Percentiles rank a stretch among this genome's conserved stretches.
Conservation (phyloP, 2,888 invertebrate species). For the Drosophila kokeensis region DNA sequence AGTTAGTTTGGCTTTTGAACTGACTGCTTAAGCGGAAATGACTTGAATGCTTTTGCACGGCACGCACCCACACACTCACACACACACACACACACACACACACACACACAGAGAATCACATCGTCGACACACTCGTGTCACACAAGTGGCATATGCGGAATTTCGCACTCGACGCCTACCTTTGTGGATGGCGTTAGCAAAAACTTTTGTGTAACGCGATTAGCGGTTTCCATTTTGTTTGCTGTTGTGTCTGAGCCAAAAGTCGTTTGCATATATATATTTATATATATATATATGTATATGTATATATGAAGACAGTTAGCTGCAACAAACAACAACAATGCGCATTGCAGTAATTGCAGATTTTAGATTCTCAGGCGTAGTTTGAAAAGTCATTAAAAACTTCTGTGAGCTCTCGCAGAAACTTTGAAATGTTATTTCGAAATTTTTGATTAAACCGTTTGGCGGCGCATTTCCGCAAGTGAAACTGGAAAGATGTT, state of each 20-base stretch:
- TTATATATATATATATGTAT: not conserved
- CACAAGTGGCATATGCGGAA: slow-evolving; percentile 76
- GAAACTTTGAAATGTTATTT: slow-evolving; percentile 76
- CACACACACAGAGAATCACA: not conserved
- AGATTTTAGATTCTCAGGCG: slow-evolving; percentile 53
- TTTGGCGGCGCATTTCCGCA: slow-evolving; percentile 39
- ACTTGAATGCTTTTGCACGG: slow-evolving; percentile 76
- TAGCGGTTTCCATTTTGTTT: slow-evolving; percentile 78
- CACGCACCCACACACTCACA: slow-evolving; percentile 6
- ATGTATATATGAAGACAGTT: slow-evolving; percentile 24
- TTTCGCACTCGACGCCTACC: slow-evolving; percentile 76
- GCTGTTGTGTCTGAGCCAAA: slow-evolving; percentile 57
- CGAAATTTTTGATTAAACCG: slow-evolving; percentile 82
- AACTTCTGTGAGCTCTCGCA: slow-evolving; percentile 64
- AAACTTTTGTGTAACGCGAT: slow-evolving; percentile 79
- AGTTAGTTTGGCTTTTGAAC: slow-evolving; percentile 55
- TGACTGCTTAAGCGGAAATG: slow-evolving; percentile 80
- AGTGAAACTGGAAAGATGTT: slow-evolving; percentile 15
- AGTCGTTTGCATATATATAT: slow-evolving; percentile 41
- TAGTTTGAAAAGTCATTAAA: slow-evolving; percentile 84
- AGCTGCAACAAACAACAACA: slow-evolving; percentile 32
- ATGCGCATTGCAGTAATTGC: slow-evolving; percentile 70
- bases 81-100: slow-evolving; percentile 2
- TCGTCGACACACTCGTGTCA: slow-evolving; percentile 44
- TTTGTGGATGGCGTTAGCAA: slow-evolving; percentile 34